Base-by-base conservation (phyloP, 2,888 invertebrate species). In the Ennomos erosarius region DNA sequence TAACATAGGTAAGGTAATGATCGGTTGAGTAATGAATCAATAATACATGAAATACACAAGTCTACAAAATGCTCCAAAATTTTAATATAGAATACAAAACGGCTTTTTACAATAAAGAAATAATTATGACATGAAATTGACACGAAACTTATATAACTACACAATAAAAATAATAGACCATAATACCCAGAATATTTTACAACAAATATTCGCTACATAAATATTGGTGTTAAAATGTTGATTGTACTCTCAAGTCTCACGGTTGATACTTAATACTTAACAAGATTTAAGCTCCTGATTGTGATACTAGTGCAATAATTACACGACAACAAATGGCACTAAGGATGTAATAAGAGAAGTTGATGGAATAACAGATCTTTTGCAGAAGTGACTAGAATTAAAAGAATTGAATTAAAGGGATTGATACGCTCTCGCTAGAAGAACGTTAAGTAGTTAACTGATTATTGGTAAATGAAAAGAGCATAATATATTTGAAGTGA, bases 171-270 rank as follows among this genome's bases (percentile, higher is more conserved):
- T 74, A 76, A 78, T 77, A 76, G 72, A 75, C 71, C 5, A 72
- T 74, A 69, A 65, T 69, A 72, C 70, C 73, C 71, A 78, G 85
- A 87, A 88, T 85, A 89, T 86, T 88, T 81, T 88, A 88, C 81
- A 88, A 90, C 86, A 87, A 85, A 88, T 88, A 88, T 88, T 85
- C 85, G 68, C 74, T 85, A 61, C 38, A 52, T 35, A 81, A 69
- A 58, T 58, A 54, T 54, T 82, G 77, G 75, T 83, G 76, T 80
- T 74, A 69, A 75, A n/a, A 75, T 50, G 46, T 73, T 71, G 73
- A 69, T 86, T 88, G 87, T 87, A 88, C 85, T 87, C 79, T 84
- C 62, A 72, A 76, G 71, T 79, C 75, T 81, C 75, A 77, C 76
- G 68, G 73, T 74, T 76, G 66, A 73, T 71, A 73, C 71, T 76